A percentile compares a stretch with the other conserved stretches of the same genome.
phyloP scores from a whole-genome alignment of 2,797 vertebrate genomes.

The Anableps anableps region DNA sequence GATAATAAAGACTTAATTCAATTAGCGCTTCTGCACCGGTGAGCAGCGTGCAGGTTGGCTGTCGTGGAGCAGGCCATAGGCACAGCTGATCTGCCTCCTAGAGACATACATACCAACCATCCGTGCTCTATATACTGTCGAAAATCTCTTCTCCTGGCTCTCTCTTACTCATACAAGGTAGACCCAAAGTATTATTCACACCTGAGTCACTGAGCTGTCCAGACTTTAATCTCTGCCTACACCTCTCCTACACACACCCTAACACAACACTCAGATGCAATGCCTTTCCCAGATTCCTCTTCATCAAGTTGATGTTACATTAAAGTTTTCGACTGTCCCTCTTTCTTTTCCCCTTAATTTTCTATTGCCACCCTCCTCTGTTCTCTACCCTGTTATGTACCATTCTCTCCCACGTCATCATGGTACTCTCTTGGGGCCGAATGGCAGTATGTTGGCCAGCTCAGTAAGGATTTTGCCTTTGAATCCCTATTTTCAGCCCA shows the following conservation, averaged over 20 bases:
- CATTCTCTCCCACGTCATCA: conserved; percentile 48
- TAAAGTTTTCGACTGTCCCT: conserved; percentile 45
- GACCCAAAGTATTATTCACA: conserved; percentile 61
- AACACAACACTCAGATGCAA: conserved; percentile 31
- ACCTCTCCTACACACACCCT: conserved; percentile 57
- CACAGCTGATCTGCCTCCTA: conserved; percentile 58
- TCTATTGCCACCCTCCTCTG: conserved; percentile 59
- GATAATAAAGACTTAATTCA: conserved; percentile 89
- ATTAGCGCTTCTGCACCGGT: conserved; percentile 84
- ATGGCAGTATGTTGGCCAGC: conserved; percentile 59
- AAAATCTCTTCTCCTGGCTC: conserved; percentile 25
- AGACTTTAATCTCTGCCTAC: conserved; percentile 66
- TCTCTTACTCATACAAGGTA: conserved; percentile 44
- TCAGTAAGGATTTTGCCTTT: conserved; percentile 45
- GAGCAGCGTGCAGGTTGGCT: conserved; percentile 73
- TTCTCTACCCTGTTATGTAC: conserved; percentile 52
- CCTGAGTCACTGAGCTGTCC: conserved; percentile 66
- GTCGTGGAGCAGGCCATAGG: conserved; percentile 63
- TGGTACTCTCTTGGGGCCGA: conserved; percentile 41
- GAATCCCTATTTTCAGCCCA: conserved; percentile 75
- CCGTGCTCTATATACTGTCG: conserved; percentile 36
- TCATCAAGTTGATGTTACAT: conserved; percentile 40
- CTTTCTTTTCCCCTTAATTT: conserved; percentile 45
- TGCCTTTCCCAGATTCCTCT: conserved; percentile 36
- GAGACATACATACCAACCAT: conserved; percentile 52